Evolutionary conservation across 2,113 vertebrate genomes (phyloP), one percentile per base, ranked within the genome.

Genomic region (Rana temporaria): DNA sequence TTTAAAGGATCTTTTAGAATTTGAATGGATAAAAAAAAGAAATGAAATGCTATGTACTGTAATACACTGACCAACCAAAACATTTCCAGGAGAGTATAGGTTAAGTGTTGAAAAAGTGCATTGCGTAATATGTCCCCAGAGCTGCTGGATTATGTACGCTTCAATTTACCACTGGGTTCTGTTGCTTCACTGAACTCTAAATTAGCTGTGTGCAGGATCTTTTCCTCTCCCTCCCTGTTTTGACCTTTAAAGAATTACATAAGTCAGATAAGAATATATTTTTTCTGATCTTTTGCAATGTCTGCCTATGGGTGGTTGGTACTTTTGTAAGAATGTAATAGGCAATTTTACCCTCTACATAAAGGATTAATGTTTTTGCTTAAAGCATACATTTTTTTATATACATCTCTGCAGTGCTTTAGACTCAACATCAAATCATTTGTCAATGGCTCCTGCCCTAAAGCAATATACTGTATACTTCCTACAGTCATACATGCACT

Each of bases 211-310:
- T 81, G 67, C 79, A 62, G 68, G 67, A 81, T 72, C 68, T 67
- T 26, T 63, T 72, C 68, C 79, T 72, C 79, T 60, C 66, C 78
- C 78, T 79, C 78, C 66, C 78, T 79, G 20, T 20, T 59, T 55
- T 81, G 79, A 81, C 79, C 67, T 81, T 81, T 81, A 81, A 81
- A 70, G 66, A 81, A 81, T 81, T 62, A 81, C 67, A 72, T 81
- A 81, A 81, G 67, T 81, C 65, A 34, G 62, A 78, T 60, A 68
- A 34, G 78, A 52, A 55, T 69, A 22, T 59, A n/a, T 19, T 19
- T 38, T 32, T 22, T 16, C 22, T 57, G 53, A 11, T n/a, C 2
- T 38, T 42, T 60, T 57, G 48, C 63, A 67, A 14, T 67, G 48
- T 22, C 67, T 79, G 59, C 70, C 53, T 70, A 70, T 70, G 66